Base-by-base conservation (phyloP, 37 sponge, comb jelly and placozoan genomes). In the Haliclona indistincta region DNA sequence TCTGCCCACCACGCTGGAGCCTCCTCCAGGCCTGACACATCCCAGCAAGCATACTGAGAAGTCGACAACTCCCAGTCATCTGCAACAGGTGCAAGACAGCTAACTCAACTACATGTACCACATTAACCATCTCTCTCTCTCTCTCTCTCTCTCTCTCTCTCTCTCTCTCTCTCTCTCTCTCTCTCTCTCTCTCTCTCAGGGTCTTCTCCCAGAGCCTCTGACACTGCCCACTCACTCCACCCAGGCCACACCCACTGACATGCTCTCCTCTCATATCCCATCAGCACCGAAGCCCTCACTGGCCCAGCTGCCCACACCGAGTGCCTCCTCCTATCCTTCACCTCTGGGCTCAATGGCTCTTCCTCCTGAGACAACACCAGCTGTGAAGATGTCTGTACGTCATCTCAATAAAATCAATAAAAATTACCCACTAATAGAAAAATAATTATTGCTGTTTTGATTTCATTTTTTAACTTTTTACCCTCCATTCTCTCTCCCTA, bases 21-120 rank as follows among this genome's bases (percentile, higher is more conserved):
- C 60, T 25, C 60, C 60, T 58, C 60, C 60, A n/a, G 60, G 60
- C 11, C 60, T 58, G 6, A 58, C 60, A n/a, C 60, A 58, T 58
- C 60, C 60, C 7, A 58, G 60, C n/a, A 20, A 58, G 60, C 60
- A 58, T n/a, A 47, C 51, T 15, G 51, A 47, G 51, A 47, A 47
- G 15, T 47, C 51, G 10, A n/a, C n/a, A n/a, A n/a, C n/a, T n/a
- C n/a, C n/a, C n/a, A n/a, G n/a, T n/a, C n/a, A n/a, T n/a, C n/a
- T n/a, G n/a, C n/a, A n/a, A n/a, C n/a, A n/a, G n/a, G n/a, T n/a
- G n/a, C n/a, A n/a, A n/a, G n/a, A n/a, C n/a, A n/a, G n/a, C n/a
- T n/a, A n/a, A n/a, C n/a, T n/a, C n/a, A n/a, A n/a, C n/a, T n/a
- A n/a, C n/a, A n/a, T 8, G 8, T 47, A 8, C 49, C 13, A 47